Percentiles rank a stretch among this genome's conserved stretches.
Evolutionary conservation across 2,888 invertebrate genomes (phyloP).

Genomic region (Uropetala carovei): DNA sequence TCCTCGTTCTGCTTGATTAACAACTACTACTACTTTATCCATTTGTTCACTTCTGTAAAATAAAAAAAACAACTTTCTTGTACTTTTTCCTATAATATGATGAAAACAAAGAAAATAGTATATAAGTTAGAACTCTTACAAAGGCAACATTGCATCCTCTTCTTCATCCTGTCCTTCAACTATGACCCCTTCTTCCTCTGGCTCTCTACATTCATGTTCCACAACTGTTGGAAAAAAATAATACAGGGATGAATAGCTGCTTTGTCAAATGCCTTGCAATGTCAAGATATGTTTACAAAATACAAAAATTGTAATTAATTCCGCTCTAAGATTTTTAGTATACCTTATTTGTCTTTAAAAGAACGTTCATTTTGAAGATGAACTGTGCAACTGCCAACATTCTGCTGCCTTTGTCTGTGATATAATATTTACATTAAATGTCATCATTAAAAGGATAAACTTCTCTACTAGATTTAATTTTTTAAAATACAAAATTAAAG

Average conservation of each 20-base stretch:
- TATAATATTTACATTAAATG: too few species aligned
- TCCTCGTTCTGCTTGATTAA: not conserved
- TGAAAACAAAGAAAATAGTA: not conserved
- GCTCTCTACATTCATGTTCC: slow-evolving; percentile 34
- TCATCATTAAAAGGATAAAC: too few species aligned
- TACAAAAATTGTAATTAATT: too few species aligned
- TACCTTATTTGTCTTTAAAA: too few species aligned
- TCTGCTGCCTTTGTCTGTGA: too few species aligned
- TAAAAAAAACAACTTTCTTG: not conserved
- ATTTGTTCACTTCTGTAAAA: slow-evolving; percentile 13
- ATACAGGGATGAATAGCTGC: not conserved
- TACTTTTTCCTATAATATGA: not conserved
- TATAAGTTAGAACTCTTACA: not conserved
- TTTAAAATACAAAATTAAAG: too few species aligned
- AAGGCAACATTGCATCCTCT: not conserved
- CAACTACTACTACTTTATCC: slow-evolving; percentile 21
- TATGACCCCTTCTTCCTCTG: slow-evolving; percentile 27
- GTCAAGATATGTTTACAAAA: too few species aligned
- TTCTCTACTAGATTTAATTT: too few species aligned
- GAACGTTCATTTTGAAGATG: too few species aligned
- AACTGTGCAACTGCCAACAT: too few species aligned
- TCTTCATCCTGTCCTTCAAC: slow-evolving; percentile 26
- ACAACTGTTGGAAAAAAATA: not conserved
- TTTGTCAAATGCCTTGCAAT: not conserved
- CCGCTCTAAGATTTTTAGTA: too few species aligned